Conservation (phyloP, 2,797 vertebrate species). For the Gadopsis marmoratus region DNA sequence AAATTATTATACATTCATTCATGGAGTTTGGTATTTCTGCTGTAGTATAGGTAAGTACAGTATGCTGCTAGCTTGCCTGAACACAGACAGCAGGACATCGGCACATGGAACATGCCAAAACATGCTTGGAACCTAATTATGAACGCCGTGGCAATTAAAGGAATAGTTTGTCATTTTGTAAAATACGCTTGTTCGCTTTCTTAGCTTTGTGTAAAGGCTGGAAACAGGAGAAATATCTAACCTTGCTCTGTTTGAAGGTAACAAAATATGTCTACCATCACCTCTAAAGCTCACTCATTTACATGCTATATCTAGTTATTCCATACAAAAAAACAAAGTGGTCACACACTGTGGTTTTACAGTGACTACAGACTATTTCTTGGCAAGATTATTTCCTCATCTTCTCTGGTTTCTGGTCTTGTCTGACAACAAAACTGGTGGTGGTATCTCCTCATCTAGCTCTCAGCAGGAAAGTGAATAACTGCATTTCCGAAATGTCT, state of each 20-base stretch:
- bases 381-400: background rate
- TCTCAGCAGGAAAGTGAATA: background rate
- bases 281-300: background rate
- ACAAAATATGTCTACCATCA: background rate
- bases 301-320: background rate
- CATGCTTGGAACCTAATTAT: background rate
- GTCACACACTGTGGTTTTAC: background rate
- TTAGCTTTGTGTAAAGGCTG: background rate
- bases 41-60: background rate
- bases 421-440: background rate
- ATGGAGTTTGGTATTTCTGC: background rate
- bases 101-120: background rate
- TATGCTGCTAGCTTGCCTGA: background rate
- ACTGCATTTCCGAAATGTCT: background rate
- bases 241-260: background rate
- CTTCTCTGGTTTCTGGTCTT: too few species aligned
- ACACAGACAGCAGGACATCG: background rate
- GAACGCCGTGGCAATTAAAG: background rate
- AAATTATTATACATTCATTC: background rate
- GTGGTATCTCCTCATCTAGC: constrained; percentile 1
- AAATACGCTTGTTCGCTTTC: background rate
- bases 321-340: background rate
- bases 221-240: background rate
- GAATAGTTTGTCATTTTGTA: background rate
- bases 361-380: background rate